A percentile compares a stretch with the other conserved stretches of the same genome.
These are phyloP conservation scores for Cybosia mesomella DNA, from an alignment of 2,888 invertebrate species.

Conservation along the genomic window DNA sequence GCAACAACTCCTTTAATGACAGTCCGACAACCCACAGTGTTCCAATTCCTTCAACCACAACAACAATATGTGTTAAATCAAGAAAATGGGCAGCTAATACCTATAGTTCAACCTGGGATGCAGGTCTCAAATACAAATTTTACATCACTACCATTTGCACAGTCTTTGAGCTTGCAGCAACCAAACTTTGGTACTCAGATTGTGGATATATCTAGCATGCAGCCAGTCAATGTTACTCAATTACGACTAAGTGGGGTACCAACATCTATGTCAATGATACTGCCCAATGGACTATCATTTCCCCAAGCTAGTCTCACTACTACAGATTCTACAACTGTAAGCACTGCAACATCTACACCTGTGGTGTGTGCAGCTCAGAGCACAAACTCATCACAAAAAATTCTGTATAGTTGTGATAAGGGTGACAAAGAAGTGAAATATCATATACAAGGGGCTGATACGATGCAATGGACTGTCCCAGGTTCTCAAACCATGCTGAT, in stretches of 20 bases:
- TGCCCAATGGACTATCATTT: constrained; percentile 76
- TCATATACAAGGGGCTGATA: constrained; percentile 80
- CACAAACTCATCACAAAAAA: constrained; percentile 79
- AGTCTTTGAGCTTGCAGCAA: constrained; percentile 75
- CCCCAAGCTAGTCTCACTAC: constrained; percentile 77
- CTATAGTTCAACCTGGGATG: constrained; percentile 81
- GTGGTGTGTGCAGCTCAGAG: constrained; percentile 82
- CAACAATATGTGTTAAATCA: constrained; percentile 83
- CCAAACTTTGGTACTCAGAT: constrained; percentile 80
- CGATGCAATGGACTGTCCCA: constrained; percentile 80
- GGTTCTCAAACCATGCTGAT: constrained; percentile 83
- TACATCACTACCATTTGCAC: constrained; percentile 76
- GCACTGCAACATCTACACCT: constrained; percentile 77
- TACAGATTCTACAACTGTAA: constrained; percentile 79
- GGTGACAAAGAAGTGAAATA: constrained; percentile 82
- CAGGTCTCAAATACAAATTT: constrained; percentile 81
- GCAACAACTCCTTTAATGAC: constrained; percentile 80
- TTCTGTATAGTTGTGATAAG: constrained; percentile 80
- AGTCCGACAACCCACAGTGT: constrained; percentile 78
- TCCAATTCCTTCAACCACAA: constrained; percentile 76
- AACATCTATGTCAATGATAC: constrained; percentile 83
- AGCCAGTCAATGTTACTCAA: constrained; percentile 82
- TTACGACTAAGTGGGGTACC: constrained; percentile 78
- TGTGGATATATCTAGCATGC: constrained; percentile 80
- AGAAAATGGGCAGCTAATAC: constrained; percentile 82